Evolutionary conservation across 2,888 invertebrate species (phyloP).

Genomic region (Abrostola triplasia): DNA sequence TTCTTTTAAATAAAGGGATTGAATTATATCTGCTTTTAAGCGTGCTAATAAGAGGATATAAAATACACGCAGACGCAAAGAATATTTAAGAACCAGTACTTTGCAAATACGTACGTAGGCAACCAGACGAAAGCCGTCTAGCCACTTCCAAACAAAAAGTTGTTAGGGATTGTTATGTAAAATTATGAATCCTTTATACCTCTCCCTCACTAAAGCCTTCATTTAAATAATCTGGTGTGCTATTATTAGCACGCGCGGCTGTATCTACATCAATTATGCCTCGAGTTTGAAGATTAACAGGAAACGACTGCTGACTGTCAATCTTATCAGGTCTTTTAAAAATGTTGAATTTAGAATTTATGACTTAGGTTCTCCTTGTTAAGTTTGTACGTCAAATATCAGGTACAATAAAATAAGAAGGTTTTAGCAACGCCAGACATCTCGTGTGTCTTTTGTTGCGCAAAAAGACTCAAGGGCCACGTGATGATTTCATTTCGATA

Average conservation of each 20-base stretch:
- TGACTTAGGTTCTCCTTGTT: no score
- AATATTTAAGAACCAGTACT: neutral
- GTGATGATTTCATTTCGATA: neutral
- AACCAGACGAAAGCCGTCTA: conserved; percentile 3
- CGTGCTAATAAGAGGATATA: neutral
- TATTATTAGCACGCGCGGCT: conserved; percentile 3
- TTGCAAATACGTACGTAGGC: neutral
- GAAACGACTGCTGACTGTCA: neutral
- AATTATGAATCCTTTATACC: conserved; percentile 1
- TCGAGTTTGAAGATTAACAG: neutral
- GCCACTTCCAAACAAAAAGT: conserved; percentile 1
- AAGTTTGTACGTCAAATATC: no score
- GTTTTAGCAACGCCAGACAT: no score
- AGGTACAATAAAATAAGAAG: no score
- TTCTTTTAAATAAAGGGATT: no score
- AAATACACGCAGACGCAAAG: neutral
- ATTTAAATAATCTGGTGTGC: conserved; percentile 4
- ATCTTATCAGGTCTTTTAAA: neutral
- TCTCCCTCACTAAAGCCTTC: neutral
- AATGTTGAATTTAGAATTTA: neutral
- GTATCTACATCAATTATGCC: neutral
- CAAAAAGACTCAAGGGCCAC: neutral
- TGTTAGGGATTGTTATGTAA: conserved; percentile 1
- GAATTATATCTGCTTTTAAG: no score
- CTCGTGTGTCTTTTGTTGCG: no score